Conservation (phyloP, 1,140 invertebrate genomes). For the Coelopa frigida region DNA sequence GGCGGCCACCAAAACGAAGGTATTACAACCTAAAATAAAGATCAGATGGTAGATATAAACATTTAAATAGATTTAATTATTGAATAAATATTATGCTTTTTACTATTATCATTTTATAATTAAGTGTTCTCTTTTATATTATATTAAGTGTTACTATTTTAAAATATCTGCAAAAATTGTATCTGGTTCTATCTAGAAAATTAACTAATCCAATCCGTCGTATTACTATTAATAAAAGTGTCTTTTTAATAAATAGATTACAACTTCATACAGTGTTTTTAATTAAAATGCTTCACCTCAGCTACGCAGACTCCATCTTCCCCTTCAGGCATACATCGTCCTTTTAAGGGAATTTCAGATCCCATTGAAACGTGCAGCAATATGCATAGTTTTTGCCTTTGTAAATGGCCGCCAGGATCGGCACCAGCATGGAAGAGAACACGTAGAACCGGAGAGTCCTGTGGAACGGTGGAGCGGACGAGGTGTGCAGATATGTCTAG, state of each 20-base stretch:
- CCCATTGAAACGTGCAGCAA: conserved; percentile 63
- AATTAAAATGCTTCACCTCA: conserved; percentile 45
- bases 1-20: conserved; percentile 83
- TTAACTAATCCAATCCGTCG: no score
- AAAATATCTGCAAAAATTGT: no score
- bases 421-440: conserved; percentile 85
- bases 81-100: no score
- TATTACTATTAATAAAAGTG: no score
- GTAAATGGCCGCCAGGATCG: conserved; percentile 54
- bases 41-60: background rate
- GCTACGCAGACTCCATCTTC: conserved; percentile 85
- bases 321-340: conserved; percentile 78
- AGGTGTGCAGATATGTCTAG: conserved; percentile 84
- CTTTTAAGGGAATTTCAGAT: conserved; percentile 55
- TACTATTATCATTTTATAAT: no score
- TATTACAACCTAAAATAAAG: conserved; percentile 47
- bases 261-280: no score
- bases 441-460: conserved; percentile 77
- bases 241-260: no score
- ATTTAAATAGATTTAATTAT: no score
- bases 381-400: conserved; percentile 59
- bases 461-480: conserved; percentile 72
- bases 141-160: no score
- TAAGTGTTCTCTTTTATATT: no score
- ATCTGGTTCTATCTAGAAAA: no score